Conservation (phyloP, 2,797 vertebrate species). For the Streptopelia turtur region DNA sequence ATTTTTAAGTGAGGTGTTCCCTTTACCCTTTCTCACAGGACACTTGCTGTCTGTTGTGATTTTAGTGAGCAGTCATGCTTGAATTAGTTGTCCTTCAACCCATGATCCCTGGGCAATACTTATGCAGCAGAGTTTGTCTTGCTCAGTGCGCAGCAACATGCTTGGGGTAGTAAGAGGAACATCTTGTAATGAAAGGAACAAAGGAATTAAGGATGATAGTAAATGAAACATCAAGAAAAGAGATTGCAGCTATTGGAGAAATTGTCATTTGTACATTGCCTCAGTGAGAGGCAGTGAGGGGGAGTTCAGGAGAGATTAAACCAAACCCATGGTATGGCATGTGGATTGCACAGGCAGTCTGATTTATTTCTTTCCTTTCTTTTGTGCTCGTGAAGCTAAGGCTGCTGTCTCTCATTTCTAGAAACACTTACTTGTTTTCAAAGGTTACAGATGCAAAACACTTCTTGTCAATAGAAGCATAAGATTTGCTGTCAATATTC, state of each 20-base stretch:
- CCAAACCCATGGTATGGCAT: not conserved
- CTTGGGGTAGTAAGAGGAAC: not conserved
- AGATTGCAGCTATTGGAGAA: not conserved
- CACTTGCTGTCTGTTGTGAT: not conserved
- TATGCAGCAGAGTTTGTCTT: not conserved
- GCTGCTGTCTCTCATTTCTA: not conserved
- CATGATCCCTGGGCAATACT: not conserved
- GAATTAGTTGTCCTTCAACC: not conserved
- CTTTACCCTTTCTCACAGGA: not conserved
- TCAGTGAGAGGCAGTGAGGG: not conserved
- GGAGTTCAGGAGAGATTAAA: not conserved
- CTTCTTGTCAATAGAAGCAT: not conserved
- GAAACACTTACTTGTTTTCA: not conserved
- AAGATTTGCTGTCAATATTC: not conserved
- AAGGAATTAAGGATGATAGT: not conserved
- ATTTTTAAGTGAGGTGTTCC: not conserved
- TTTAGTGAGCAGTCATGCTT: not conserved
- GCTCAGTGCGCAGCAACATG: accelerated
- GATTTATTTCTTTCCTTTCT: not conserved
- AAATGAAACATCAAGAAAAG: not conserved
- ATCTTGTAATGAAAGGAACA: not conserved
- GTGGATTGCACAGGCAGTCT: not conserved
- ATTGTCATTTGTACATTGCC: not conserved
- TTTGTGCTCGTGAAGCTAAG: not conserved
- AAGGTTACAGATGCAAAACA: not conserved